Evolutionary conservation across 2,797 vertebrate genomes (phyloP), one percentile per base, ranked within the genome.

Genomic region (Lepilemur septentrionalis): DNA sequence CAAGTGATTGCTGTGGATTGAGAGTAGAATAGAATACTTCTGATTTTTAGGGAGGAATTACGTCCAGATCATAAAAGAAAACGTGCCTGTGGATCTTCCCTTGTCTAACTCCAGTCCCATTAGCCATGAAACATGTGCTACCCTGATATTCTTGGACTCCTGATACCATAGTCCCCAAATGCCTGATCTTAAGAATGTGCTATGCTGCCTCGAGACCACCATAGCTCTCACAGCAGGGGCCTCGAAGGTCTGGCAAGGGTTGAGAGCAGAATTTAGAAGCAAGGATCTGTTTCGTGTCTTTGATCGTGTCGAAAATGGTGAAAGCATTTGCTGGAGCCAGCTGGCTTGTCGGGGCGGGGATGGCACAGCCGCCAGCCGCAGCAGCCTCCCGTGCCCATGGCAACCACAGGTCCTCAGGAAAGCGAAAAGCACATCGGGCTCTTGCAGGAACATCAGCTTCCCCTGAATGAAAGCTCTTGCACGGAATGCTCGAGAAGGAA

Each of bases 301-400:
- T 96, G 89, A 95, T 89, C 93, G 57, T 91, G 72, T 96, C 30
- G 48, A n/a, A 94, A 96, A 61, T 15, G 94, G 63, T 72, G 90
- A 79, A 81, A 3, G 4, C 50, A 46, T 82, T 72, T 96, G 84
- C 85, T 23, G 18, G 48, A 96, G 75, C 82, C 95, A 94, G 87
- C 94, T 94, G 92, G 83, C 87, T 89, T 3, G 0, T 85, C 65
- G 38, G 46, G 59, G 48, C 0, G 17, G 78, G 48, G 17, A n/a
- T 43, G n/a, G 92, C 32, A 6, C 59, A 69, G 83, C 52, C 8
- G 0, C 35, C 38, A 75, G 38, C 38, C 32, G 11, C 14, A 12
- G 65, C 82, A 93, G 91, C 23, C 84, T 81, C 63, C 43, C 0
- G 72, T 97, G 81, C 50, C 96, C 94, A 86, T 89, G 79, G 93